A percentile compares a stretch with the other conserved stretches of the same genome.
These are phyloP conservation scores for Paratilapia polleni DNA, from an alignment of 2,113 vertebrate species.

Conservation along the genomic window DNA sequence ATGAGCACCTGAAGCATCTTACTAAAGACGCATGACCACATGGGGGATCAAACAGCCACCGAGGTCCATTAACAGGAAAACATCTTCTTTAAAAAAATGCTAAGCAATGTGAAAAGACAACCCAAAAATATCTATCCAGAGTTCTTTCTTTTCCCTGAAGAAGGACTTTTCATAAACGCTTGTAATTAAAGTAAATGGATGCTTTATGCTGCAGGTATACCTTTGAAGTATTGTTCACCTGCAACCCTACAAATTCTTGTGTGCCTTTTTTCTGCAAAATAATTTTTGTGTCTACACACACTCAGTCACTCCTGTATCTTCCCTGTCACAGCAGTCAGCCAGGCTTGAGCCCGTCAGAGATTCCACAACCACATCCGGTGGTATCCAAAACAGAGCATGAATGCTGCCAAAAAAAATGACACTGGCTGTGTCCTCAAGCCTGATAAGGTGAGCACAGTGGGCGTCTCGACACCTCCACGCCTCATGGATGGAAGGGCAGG, in stretches of 20 bases:
- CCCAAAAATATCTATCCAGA: background rate
- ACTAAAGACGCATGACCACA: slow-evolving; percentile 1
- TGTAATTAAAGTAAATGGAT: background rate
- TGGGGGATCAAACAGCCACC: slow-evolving; percentile 27
- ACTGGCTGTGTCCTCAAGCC: slow-evolving; percentile 53
- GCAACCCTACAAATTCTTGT: background rate
- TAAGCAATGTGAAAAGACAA: slow-evolving; percentile 1
- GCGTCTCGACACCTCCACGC: slow-evolving; percentile 43
- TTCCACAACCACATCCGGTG: slow-evolving; percentile 29
- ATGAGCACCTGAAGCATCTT: slow-evolving; percentile 26
- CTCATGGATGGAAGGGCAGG: slow-evolving; percentile 37
- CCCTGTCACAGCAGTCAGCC: background rate
- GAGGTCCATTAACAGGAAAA: slow-evolving; percentile 49
- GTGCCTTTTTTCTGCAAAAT: background rate
- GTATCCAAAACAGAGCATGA: slow-evolving; percentile 30
- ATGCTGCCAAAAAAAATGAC: slow-evolving; percentile 58
- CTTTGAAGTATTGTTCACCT: background rate
- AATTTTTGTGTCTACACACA: background rate
- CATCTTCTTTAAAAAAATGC: background rate
- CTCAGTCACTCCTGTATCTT: background rate
- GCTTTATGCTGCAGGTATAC: background rate
- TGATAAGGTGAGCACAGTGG: slow-evolving; percentile 55
- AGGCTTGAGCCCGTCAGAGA: slow-evolving; percentile 10
- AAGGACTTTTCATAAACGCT: background rate
- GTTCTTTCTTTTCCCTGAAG: slow-evolving; percentile 2